A percentile compares a stretch with the other conserved stretches of the same genome.
Conservation (phyloP, 2,113 vertebrate genomes). For the Aegithalos caudatus region DNA sequence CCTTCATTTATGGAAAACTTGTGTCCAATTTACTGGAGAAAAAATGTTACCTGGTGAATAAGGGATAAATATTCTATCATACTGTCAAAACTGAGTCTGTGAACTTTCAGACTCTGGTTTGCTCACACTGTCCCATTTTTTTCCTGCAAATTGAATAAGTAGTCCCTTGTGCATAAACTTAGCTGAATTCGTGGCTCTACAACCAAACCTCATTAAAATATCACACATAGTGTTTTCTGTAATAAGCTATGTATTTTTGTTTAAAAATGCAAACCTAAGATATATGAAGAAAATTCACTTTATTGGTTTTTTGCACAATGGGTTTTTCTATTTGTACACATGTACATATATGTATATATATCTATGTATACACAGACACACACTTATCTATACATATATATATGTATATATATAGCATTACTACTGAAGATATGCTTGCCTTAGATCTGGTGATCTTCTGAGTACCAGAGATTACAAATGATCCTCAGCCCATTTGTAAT, state of each 20-base stretch:
- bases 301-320: not conserved
- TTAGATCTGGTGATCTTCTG: not conserved
- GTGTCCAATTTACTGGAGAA: not conserved
- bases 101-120: not conserved
- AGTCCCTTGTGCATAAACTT: not conserved
- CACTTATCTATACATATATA: not conserved
- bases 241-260: not conserved
- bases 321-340: not conserved
- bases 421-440: not conserved
- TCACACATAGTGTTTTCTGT: not conserved
- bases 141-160: not conserved
- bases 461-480: not conserved
- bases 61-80: not conserved
- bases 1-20: not conserved
- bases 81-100: not conserved
- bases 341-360: no score
- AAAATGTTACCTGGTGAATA: not conserved
- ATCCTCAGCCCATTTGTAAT: not conserved
- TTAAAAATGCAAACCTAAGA: not conserved
- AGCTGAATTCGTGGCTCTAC: not conserved
- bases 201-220: conserved; percentile 6
- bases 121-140: not conserved
- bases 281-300: not conserved
- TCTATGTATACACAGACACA: not conserved
- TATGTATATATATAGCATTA: not conserved